Conservation (phyloP, 2,888 invertebrate species). For the Plusia festucae region DNA sequence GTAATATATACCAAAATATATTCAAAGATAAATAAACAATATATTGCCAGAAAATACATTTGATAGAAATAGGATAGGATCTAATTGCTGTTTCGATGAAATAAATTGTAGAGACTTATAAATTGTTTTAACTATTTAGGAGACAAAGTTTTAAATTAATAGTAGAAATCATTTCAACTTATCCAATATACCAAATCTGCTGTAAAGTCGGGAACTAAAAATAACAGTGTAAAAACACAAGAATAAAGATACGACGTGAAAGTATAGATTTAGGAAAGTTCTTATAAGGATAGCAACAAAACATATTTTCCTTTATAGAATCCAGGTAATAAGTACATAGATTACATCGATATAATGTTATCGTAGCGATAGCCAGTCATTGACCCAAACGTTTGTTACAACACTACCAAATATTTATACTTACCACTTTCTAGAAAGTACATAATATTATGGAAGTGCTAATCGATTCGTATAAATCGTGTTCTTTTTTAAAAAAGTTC, state of each 20-base stretch:
- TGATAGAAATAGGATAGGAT: too few relatives aligned
- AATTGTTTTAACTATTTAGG: too few relatives aligned
- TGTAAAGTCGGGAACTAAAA: background rate
- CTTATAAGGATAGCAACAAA: conserved; percentile 16
- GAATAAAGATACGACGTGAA: background rate
- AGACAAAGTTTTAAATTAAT: too few relatives aligned
- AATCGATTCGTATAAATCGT: background rate
- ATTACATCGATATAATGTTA: conserved; percentile 64
- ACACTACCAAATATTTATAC: conserved; percentile 47
- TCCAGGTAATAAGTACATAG: conserved; percentile 70
- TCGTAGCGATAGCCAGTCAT: conserved; percentile 68
- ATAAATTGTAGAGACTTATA: too few relatives aligned
- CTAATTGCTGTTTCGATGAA: too few relatives aligned
- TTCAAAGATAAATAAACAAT: too few relatives aligned
- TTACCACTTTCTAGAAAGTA: conserved; percentile 43
- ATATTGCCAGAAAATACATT: too few relatives aligned
- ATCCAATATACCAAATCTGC: too few relatives aligned
- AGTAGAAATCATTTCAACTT: too few relatives aligned
- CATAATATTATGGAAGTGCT: conserved; percentile 12
- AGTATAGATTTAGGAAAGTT: background rate
- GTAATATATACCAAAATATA: too few relatives aligned
- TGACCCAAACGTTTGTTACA: conserved; percentile 56
- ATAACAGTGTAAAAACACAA: background rate
- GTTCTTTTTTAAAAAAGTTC: background rate
- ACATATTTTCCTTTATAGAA: conserved; percentile 59